Base-by-base conservation (phyloP, 2,888 invertebrate species). In the Geotrupes spiniger region DNA sequence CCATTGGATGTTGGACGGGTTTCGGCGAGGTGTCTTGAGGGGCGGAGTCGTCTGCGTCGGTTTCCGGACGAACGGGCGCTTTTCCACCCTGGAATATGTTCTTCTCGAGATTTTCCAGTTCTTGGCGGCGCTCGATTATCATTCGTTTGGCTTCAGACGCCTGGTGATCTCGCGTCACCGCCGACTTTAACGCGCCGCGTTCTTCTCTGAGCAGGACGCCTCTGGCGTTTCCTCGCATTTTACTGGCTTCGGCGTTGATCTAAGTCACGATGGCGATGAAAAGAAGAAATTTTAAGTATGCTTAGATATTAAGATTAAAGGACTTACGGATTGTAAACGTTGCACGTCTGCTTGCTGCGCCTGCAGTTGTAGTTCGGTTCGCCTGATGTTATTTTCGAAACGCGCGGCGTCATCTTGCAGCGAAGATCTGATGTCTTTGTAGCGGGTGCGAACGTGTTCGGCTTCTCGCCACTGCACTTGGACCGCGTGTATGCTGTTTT, bases 381-480 rank as follows among this genome's bases (percentile, higher is more conserved):
- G 80, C n/a, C 78, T 73, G 12, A 91, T 74, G 8, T 85, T 85
- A 46, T 83, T 83, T 65, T 88, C 87, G 57, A 87, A 89, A 57
- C 81, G 81, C 1, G 86, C 84, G 0, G 86, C 80, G 63, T 89
- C 89, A 9, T 83, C 81, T 66, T 83, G 74, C 0, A 89, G 71
- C 0, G 84, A 81, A 57, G 78, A 81, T 74, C 83, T 80, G 45
- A 90, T 89, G 1, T 83, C 81, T 27, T 78, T 74, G 64, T 90
- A 91, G 66, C 89, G 89, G 65, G 85, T 86, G 56, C 83, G 83
- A 4, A 90, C 83, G 55, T 89, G 81, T 59, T 86, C 84, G 0
- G 89, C 89, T 70, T 91, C 90, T 64, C 87, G 84, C 78, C 87
- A 85, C 74, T 90, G 89, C 25, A 91, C 85, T 44, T 87, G 80